phyloP scores from a whole-genome alignment of 2,888 invertebrate species.

The Sinhomidia bicolor region DNA sequence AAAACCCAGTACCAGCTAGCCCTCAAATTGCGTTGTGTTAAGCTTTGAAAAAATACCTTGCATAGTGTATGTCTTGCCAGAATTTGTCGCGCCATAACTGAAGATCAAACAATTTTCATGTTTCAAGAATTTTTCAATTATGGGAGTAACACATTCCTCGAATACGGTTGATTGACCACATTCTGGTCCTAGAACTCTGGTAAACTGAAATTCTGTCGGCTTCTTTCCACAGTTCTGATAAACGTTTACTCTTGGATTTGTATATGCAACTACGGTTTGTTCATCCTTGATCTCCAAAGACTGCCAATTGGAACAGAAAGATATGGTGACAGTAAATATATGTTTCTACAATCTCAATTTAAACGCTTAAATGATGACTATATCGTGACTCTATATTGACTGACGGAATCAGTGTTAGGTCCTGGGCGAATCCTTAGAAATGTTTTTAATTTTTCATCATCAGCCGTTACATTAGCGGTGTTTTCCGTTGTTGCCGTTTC shows the following conservation, averaged over 20 bases:
- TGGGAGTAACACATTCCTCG: conserved; percentile 85
- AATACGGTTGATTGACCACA: conserved; percentile 84
- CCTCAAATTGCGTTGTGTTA: no score
- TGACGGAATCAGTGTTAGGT: not conserved
- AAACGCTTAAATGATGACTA: not conserved
- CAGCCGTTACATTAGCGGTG: not conserved
- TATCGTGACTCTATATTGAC: not conserved
- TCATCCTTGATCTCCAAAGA: conserved; percentile 77
- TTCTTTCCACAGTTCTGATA: conserved; percentile 29
- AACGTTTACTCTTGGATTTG: not conserved
- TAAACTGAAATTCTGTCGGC: conserved; percentile 82
- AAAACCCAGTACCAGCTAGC: no score
- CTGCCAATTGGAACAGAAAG: conserved; percentile 77
- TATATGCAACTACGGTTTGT: conserved; percentile 57
- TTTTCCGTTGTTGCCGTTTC: not conserved
- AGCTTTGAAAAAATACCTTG: conserved; percentile 84
- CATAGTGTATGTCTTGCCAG: conserved; percentile 93
- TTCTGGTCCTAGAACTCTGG: conserved; percentile 83
- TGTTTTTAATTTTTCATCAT: conserved; percentile 67
- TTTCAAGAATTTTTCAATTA: conserved; percentile 85
- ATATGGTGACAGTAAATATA: no score
- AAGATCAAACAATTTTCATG: conserved; percentile 90
- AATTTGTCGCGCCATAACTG: conserved; percentile 94
- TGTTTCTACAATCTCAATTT: no score
- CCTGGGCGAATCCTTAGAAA: conserved; percentile 59